These are phyloP conservation scores for Melieria crassipennis DNA, from an alignment of 2,888 invertebrate species.

Conservation along the genomic window DNA sequence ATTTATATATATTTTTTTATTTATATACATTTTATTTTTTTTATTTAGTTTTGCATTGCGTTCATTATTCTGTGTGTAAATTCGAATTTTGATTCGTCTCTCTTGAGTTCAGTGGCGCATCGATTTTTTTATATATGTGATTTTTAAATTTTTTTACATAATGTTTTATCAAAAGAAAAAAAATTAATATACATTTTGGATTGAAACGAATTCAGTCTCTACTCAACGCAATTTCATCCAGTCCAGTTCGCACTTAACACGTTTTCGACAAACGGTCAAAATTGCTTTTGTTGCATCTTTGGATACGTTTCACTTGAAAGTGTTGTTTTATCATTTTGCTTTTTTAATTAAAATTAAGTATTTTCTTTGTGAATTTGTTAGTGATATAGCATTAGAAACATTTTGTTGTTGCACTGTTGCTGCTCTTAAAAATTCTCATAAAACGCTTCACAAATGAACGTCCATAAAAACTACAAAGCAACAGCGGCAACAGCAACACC, in stretches of 20 bases:
- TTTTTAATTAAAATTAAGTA: too few species aligned
- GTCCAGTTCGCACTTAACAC: background rate
- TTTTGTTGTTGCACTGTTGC: too few species aligned
- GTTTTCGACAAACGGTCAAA: constrained; percentile 17
- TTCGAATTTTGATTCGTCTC: constrained; percentile 60
- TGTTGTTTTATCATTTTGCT: background rate
- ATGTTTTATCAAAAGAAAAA: constrained; percentile 36
- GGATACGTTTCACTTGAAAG: constrained; percentile 61
- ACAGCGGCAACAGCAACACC: too few species aligned
- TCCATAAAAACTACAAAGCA: too few species aligned
- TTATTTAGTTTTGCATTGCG: constrained; percentile 38
- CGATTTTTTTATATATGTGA: too few species aligned
- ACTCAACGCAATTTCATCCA: constrained; percentile 42
- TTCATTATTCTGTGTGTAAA: constrained; percentile 43
- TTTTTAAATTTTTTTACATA: constrained; percentile 12
- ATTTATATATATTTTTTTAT: background rate
- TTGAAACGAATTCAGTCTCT: constrained; percentile 66
- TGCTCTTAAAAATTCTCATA: too few species aligned
- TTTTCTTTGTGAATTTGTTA: too few species aligned
- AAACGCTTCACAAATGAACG: too few species aligned
- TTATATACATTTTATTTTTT: background rate
- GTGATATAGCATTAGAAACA: too few species aligned
- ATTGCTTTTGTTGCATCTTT: constrained; percentile 63
- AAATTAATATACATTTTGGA: constrained; percentile 41
- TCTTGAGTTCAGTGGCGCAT: constrained; percentile 1